Conservation (phyloP, 2,113 vertebrate genomes). For the Heterocephalus glaber region DNA sequence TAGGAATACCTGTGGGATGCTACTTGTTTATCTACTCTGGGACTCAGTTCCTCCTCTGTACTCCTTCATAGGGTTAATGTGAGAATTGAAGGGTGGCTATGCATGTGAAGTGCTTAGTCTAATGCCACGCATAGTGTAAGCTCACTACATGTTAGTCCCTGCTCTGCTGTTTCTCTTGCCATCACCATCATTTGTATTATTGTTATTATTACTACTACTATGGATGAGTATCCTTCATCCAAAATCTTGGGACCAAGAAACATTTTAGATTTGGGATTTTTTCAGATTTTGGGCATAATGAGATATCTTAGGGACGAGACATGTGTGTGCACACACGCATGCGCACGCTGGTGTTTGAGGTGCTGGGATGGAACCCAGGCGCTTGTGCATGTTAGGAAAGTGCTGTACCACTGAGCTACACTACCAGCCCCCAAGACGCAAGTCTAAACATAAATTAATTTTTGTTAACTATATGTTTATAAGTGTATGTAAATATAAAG, state of each 20-base stretch:
- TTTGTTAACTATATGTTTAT: background rate
- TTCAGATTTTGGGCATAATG: background rate
- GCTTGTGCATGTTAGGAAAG: background rate
- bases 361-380: background rate
- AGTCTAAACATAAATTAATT: background rate
- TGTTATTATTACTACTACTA: background rate
- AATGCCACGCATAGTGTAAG: background rate
- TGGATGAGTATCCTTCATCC: background rate
- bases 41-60: background rate
- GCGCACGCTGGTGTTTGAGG: background rate
- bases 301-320: background rate
- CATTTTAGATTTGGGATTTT: background rate
- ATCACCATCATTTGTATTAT: background rate
- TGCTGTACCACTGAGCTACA: background rate
- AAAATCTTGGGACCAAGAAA: background rate
- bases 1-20: background rate
- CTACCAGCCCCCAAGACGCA: background rate
- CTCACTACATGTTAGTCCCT: background rate
- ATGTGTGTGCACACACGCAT: background rate
- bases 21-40: slow-evolving; percentile 6
- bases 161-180: background rate
- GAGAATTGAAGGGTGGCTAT: background rate
- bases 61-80: slow-evolving; percentile 3
- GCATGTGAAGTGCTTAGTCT: background rate
- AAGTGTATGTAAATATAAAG: slow-evolving; percentile 2